A percentile compares a stretch with the other conserved stretches of the same genome.
phyloP scores from a whole-genome alignment of 2,113 vertebrate species.

The Periophthalmus modestus region DNA sequence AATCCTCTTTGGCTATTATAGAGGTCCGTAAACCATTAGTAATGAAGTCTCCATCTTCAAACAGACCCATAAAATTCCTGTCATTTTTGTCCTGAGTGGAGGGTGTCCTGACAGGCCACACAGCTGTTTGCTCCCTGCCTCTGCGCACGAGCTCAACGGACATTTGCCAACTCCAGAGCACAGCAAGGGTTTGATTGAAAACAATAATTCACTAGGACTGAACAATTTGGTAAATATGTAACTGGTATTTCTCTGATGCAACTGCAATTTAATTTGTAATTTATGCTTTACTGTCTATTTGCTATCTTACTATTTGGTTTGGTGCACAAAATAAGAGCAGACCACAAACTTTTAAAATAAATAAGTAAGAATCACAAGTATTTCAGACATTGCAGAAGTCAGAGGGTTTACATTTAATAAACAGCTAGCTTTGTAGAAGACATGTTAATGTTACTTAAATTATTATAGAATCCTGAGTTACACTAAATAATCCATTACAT shows the following conservation, averaged over 20 bases:
- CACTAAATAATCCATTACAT: not conserved
- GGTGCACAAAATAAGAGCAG: not conserved
- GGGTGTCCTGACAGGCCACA: slow-evolving; percentile 66
- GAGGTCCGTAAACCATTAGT: slow-evolving; percentile 49
- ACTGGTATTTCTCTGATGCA: not conserved
- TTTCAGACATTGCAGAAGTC: too few species aligned
- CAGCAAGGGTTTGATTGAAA: not conserved
- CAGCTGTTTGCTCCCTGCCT: slow-evolving; percentile 68
- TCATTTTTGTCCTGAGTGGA: slow-evolving; percentile 63
- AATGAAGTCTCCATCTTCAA: slow-evolving; percentile 72
- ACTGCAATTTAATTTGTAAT: too few species aligned
- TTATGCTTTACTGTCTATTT: too few species aligned
- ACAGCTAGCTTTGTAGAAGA: too few species aligned
- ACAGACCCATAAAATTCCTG: slow-evolving; percentile 70
- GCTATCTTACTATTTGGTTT: not conserved
- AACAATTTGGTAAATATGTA: not conserved
- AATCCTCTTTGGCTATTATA: slow-evolving; percentile 59
- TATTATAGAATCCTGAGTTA: not conserved
- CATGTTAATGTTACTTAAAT: too few species aligned
- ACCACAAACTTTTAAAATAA: not conserved
- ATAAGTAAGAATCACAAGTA: too few species aligned
- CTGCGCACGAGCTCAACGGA: slow-evolving; percentile 36
- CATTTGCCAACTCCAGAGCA: slow-evolving; percentile 6
- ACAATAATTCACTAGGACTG: not conserved
- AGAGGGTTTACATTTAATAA: not conserved